A percentile compares a stretch with the other conserved stretches of the same genome.
phyloP scores from a whole-genome alignment of 2,888 invertebrate genomes.

The Sycophila texana region DNA sequence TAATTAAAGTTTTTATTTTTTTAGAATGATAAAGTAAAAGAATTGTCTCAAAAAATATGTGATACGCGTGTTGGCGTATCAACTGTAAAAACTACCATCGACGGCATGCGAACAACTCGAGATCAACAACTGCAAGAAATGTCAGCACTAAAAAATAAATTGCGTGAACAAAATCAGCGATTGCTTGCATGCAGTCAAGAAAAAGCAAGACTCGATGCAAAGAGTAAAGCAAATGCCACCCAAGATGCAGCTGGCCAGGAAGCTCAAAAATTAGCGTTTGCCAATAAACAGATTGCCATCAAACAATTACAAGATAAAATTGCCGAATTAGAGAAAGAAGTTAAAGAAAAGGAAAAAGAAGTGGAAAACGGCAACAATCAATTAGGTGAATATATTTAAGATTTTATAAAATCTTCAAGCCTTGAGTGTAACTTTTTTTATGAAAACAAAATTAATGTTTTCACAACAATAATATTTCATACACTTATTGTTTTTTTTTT shows the following conservation, averaged over 20 bases:
- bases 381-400: constrained; percentile 31
- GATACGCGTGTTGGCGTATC: constrained; percentile 92
- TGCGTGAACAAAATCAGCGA: constrained; percentile 91
- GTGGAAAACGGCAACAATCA: constrained; percentile 54
- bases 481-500: neutral
- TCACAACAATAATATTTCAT: neutral
- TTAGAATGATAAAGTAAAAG: constrained; percentile 84
- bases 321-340: constrained; percentile 84
- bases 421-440: neutral
- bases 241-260: constrained; percentile 77
- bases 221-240: constrained; percentile 79
- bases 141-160: constrained; percentile 86
- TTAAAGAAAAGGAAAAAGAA: constrained; percentile 60
- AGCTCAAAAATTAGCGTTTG: constrained; percentile 80
- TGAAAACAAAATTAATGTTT: neutral
- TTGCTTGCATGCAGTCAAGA: constrained; percentile 89
- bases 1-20: constrained; percentile 23
- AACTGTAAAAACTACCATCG: constrained; percentile 95
- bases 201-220: constrained; percentile 87
- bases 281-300: constrained; percentile 84
- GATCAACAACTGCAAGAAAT: constrained; percentile 93
- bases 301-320: constrained; percentile 84
- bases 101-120: constrained; percentile 94
- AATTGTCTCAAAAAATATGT: constrained; percentile 87
- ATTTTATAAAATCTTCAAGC: neutral